A percentile compares a stretch with the other conserved stretches of the same genome.
Conservation (phyloP, 2,113 vertebrate genomes). For the Ginglymostoma cirratum region DNA sequence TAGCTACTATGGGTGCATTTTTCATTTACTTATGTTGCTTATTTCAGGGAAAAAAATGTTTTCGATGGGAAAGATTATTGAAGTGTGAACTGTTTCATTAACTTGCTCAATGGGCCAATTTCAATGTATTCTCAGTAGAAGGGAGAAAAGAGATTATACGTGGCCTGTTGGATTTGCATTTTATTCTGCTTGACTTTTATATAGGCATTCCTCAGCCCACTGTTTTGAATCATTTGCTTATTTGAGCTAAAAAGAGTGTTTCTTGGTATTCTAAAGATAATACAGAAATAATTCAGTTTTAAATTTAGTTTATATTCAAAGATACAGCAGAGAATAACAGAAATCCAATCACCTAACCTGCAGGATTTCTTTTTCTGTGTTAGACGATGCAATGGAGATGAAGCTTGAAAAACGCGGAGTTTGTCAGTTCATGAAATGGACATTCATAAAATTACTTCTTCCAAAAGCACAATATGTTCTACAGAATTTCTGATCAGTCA, state of each 20-base stretch:
- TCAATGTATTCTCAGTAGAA: background rate
- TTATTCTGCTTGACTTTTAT: background rate
- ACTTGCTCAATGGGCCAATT: background rate
- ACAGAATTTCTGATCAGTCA: background rate
- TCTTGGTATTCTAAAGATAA: background rate
- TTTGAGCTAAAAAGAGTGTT: background rate
- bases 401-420: background rate
- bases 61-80: background rate
- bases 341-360: background rate
- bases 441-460: background rate
- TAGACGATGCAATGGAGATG: background rate
- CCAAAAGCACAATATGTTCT: background rate
- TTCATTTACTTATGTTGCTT: background rate
- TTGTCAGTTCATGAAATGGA: background rate
- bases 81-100: background rate
- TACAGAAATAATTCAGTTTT: background rate
- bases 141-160: background rate
- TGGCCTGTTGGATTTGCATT: background rate
- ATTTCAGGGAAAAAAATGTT: background rate
- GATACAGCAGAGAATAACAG: background rate
- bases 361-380: background rate
- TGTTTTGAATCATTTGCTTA: background rate
- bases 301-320: background rate
- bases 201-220: background rate
- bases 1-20: background rate